A percentile compares a stretch with the other conserved stretches of the same genome.
Conservation (phyloP, 2,888 invertebrate genomes). For the Diarsia dahlii region DNA sequence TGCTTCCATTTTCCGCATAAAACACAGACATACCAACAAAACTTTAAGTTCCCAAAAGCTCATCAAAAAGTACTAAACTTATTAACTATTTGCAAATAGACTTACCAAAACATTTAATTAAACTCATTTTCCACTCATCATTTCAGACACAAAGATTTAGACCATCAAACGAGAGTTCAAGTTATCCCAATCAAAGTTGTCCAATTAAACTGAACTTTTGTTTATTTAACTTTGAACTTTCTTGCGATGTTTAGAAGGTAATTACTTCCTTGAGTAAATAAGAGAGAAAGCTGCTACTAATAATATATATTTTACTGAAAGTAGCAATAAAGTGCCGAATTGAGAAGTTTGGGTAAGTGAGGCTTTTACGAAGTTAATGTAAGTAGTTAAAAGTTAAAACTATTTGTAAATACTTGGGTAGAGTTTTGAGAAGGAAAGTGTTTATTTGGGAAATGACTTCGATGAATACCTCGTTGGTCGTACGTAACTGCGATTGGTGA, state of each 20-base stretch:
- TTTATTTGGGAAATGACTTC: neutral
- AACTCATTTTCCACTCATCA: neutral
- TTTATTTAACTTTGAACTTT: constrained; percentile 33
- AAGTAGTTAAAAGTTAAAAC: neutral
- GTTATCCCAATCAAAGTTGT: constrained; percentile 47
- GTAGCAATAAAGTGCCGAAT: neutral
- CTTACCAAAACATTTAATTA: neutral
- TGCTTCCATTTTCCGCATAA: neutral
- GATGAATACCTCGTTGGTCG: no score
- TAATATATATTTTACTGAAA: constrained; percentile 3
- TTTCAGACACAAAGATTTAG: constrained; percentile 2
- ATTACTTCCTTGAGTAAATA: constrained; percentile 30
- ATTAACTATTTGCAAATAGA: constrained; percentile 10
- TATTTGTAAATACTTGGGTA: neutral
- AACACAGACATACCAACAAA: neutral
- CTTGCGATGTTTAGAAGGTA: constrained; percentile 24
- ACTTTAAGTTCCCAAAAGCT: neutral
- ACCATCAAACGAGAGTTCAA: constrained; percentile 27
- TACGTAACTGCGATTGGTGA: no score
- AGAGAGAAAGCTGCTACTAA: constrained; percentile 4
- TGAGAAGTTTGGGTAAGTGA: constrained; percentile 10
- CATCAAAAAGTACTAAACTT: neutral
- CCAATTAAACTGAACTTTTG: constrained; percentile 52
- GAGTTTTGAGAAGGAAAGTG: neutral
- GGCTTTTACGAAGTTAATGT: neutral